phyloP scores from a whole-genome alignment of 2,888 invertebrate species.

The Xiphydria camelus region DNA sequence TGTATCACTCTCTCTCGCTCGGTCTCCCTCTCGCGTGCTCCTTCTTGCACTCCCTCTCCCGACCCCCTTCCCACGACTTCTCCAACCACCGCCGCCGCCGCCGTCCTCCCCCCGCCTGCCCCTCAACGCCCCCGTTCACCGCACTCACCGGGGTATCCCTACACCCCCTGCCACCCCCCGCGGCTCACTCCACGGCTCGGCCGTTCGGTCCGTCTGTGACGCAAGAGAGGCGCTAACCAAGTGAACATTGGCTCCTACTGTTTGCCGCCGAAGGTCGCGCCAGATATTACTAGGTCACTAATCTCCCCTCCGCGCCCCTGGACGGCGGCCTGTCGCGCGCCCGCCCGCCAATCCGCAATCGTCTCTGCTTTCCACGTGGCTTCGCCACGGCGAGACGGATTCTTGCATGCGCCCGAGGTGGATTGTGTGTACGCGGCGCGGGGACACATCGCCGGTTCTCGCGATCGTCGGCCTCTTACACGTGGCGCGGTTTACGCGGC shows the following conservation, averaged over 20 bases:
- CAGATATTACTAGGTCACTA: neutral
- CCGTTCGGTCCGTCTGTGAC: slow-evolving; percentile 13
- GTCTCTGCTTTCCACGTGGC: too few species aligned
- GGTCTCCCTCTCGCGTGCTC: slow-evolving; percentile 4
- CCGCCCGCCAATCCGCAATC: too few species aligned
- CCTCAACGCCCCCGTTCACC: neutral
- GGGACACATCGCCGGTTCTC: too few species aligned
- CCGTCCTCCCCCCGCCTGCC: neutral
- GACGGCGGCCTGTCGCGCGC: too few species aligned
- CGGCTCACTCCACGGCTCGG: too few species aligned
- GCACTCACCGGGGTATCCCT: slow-evolving; percentile 3
- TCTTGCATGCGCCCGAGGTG: too few species aligned
- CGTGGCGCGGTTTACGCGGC: too few species aligned
- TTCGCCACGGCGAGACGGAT: too few species aligned
- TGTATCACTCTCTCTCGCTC: slow-evolving; percentile 3
- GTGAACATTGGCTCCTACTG: slow-evolving; percentile 17
- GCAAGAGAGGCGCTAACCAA: slow-evolving; percentile 17
- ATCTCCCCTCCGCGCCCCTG: neutral
- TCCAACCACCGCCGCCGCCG: slow-evolving; percentile 2
- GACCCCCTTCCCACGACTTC: neutral
- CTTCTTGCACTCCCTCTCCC: slow-evolving; percentile 12
- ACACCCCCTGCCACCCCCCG: neutral
- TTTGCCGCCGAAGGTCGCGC: neutral
- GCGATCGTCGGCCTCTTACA: too few species aligned
- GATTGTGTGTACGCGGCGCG: too few species aligned